Evolutionary conservation across 2,888 invertebrate genomes (phyloP), one percentile per base, ranked within the genome.

Genomic region (Frankliniella intonsa): DNA sequence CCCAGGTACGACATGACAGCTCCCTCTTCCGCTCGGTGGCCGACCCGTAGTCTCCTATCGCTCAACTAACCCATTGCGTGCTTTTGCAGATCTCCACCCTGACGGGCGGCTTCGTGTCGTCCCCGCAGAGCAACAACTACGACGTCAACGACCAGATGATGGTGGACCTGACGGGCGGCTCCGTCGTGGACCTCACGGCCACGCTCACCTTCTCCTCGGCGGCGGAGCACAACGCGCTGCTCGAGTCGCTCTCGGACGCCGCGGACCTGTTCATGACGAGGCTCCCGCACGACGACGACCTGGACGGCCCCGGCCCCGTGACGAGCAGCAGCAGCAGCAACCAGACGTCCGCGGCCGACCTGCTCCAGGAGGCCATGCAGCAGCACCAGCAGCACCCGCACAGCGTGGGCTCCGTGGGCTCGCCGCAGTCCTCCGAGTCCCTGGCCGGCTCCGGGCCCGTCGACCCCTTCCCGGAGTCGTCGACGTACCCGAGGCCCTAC

Each of bases 221-320:
- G 19, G 93, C 94, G 62, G 95, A 95, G 88, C 93, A 94, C 85
- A 88, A 88, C 2, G 91, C 92, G 3, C 89, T 95, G 81, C 90
- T 95, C 84, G 95, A 95, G 85, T 93, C 92, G 85, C 89, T 95
- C 17, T 92, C 94, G 62, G 95, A 95, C 87, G 92, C 94, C 0
- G 94, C 94, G 25, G 95, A 95, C 86, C 90, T 95, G 81, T 93
- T 95, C 87, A 89, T 96, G 83, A 94, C 94, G 86, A 91, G 94
- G 85, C 88, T 92, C 83, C 92, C 92, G 62, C 90, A 89, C 79
- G 90, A 90, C 51, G 91, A 89, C 82, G 89, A 89, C 83, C 38
- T 82, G 80, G 69, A 76, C 22, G 69, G 22, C 10, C 25, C 69
- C 22, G 81, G 81, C 81, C 19, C 82, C 49, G 81, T 81, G 82